Base-by-base conservation (phyloP, 2,113 vertebrate genomes). In the Pithys albifrons region DNA sequence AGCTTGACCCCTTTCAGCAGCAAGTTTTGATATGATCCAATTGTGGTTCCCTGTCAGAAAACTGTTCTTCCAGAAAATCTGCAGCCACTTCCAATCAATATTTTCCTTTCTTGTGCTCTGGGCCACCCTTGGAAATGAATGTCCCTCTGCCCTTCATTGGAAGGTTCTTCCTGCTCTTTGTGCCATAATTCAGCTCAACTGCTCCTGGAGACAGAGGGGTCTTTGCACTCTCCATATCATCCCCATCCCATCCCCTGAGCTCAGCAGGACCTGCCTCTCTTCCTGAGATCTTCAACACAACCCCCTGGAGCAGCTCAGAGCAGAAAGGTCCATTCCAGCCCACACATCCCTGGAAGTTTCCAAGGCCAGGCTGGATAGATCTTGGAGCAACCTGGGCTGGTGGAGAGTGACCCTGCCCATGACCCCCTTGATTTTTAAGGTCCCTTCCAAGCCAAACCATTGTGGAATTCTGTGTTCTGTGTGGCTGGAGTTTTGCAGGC, bases 1-100 rank as follows among this genome's bases (percentile, higher is more conserved):
- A 66, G 45, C 43, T 73, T 31, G 66, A 88, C 57, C 83, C 10
- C 17, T 64, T 64, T 78, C 49, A 79, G 85, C 62, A 75, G 78
- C 65, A 72, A 66, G n/a, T 37, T 90, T 91, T 76, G 70, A 74
- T 73, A 9, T 28, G 24, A 95, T 83, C 78, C 51, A 43, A 66
- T 62, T 54, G 88, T 69, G 20, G 0, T 77, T 90, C 96, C 62
- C 74, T 88, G 61, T 72, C 67, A 91, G 61, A 85, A 94, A 89
- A 70, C 23, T 13, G 8, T 87, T 91, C 81, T 91, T 61, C 48
- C 67, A 58, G 81, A 93, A 96, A 94, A 78, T 82, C 9, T 83
- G 48, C 67, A 76, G 77, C 78, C 58, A 73, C 37, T 39, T 96
- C 74, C 58, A 73, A 94, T 93, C 89, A 73, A 54, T 94, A 85